Conservation (phyloP, 2,888 invertebrate species). For the Mythimna vitellina region DNA sequence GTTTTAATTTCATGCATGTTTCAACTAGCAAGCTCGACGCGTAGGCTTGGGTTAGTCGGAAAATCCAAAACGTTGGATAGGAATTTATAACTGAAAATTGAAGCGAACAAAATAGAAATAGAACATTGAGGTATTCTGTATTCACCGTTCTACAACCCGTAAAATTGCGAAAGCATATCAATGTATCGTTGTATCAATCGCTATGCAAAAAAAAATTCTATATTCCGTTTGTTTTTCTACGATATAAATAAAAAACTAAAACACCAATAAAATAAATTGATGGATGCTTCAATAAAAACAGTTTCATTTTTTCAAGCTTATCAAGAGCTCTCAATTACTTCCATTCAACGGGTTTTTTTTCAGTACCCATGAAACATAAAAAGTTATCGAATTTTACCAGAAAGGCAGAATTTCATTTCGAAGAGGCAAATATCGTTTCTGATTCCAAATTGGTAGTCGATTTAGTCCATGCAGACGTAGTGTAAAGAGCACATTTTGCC, state of each 20-base stretch:
- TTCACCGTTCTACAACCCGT: slow-evolving; percentile 11
- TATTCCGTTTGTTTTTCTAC: slow-evolving; percentile 11
- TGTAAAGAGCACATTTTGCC: slow-evolving; percentile 19
- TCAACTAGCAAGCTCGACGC: background rate
- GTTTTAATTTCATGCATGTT: background rate
- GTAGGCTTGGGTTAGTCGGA: background rate
- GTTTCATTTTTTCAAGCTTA: slow-evolving; percentile 5
- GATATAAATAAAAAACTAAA: background rate
- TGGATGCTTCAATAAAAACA: slow-evolving; percentile 12
- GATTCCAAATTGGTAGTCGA: slow-evolving; percentile 23
- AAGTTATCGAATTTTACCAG: background rate
- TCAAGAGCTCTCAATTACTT: slow-evolving; percentile 13
- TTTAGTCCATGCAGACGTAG: slow-evolving; percentile 18
- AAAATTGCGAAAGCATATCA: slow-evolving; percentile 3
- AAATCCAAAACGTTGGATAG: background rate
- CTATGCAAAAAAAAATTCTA: background rate
- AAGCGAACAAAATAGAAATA: background rate
- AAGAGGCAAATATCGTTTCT: slow-evolving; percentile 17
- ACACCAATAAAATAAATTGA: background rate
- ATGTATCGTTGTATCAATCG: slow-evolving; percentile 8
- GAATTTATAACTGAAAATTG: slow-evolving; percentile 11
- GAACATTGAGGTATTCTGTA: background rate
- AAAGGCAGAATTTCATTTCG: slow-evolving; percentile 2
- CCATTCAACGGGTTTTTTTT: background rate
- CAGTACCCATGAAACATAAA: background rate